Evolutionary conservation across 2,797 vertebrate genomes (phyloP), one percentile per base, ranked within the genome.

Genomic region (Furcifer pardalis): DNA sequence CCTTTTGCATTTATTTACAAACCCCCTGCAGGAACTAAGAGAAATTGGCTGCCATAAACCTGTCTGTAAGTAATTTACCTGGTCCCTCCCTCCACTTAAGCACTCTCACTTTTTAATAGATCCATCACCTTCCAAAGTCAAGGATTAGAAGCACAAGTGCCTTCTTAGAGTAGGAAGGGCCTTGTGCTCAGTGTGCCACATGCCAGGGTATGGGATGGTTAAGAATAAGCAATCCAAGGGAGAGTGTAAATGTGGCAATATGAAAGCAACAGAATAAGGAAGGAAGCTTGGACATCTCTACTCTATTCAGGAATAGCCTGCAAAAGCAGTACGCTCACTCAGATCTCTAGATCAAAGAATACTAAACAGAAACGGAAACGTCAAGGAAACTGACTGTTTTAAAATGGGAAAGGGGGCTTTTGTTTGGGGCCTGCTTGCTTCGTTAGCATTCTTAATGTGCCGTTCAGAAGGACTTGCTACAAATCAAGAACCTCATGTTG

Each of bases 1-100:
- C 42, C 80, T 84, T 82, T 89, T 42, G 10, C 25, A 71, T 35
- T 81, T 85, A 73, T 52, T 62, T 79, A 83, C 63, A 46, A 59
- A 27, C 60, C n/a, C 42, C 72, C 44, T 46, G 1, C 74, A 17
- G 62, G 63, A 56, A 68, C 12, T 42, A 66, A 65, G 65, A 46
- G 74, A 77, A 66, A 79, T 17, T 10, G 77, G 77, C 27, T 25
- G 44, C 79, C 46, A 23, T 79, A 84, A 63, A 65, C n/a, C 66
- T 77, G 81, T 73, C 46, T 42, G 65, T 65, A n/a, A 30, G 72
- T 12, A 42, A 17, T 62, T 79, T 76, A 62, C 42, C 17, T 78
- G 71, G 17, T 32, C n/a, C 44, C 63, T 76, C 79, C 72, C 68
- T 83, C 32, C 42, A 35, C 52, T 83, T 65, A 77, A 73, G 17